Base-by-base conservation (phyloP, 2,113 vertebrate species). In the Chaetops frenatus region DNA sequence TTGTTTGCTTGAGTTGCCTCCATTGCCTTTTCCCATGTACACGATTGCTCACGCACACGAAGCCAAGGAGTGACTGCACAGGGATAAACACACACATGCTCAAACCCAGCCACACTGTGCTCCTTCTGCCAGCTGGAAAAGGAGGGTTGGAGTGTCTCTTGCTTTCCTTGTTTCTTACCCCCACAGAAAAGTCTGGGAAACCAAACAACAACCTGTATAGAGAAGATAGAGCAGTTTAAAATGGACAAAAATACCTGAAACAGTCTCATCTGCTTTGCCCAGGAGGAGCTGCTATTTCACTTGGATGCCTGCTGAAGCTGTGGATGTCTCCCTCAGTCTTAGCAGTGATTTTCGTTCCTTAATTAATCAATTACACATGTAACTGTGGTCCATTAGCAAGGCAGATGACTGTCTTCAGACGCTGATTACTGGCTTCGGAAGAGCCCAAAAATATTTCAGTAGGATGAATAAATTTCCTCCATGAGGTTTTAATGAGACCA, bases 281-380 rank as follows among this genome's bases (percentile, higher is more conserved):
- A 66, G 56, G 24, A 92, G 47, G 24, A 93, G 51, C 56, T 90
- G 64, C 67, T 78, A 57, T 86, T 90, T 93, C 71, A 74, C 35
- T 51, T 86, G 12, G 5, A 27, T 54, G 85, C 24, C 44, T 92
- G 80, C 64, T 93, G 80, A 94, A 93, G 72, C 21, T 60, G 64
- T 71, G 57, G 82, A 67, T 74, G 71, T 56, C 86, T 88, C 90
- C 82, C 92, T 81, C 24, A 61, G 67, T 78, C 90, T 94, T 95
- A 93, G 84, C 86, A 94, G 95, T 86, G 86, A 96, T 95, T 96
- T 94, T 85, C 51, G 5, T 96, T 86, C 81, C 84, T 94, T 96
- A 97, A 96, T 97, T 97, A 96, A 96, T 97, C 94, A 96, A 96
- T 96, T 95, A 96, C 94, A 94, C 82, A 36, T 86, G 90, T 93